These are phyloP conservation scores for Pogoniulus pusillus DNA, from an alignment of 2,797 vertebrate genomes.

Conservation along the genomic window DNA sequence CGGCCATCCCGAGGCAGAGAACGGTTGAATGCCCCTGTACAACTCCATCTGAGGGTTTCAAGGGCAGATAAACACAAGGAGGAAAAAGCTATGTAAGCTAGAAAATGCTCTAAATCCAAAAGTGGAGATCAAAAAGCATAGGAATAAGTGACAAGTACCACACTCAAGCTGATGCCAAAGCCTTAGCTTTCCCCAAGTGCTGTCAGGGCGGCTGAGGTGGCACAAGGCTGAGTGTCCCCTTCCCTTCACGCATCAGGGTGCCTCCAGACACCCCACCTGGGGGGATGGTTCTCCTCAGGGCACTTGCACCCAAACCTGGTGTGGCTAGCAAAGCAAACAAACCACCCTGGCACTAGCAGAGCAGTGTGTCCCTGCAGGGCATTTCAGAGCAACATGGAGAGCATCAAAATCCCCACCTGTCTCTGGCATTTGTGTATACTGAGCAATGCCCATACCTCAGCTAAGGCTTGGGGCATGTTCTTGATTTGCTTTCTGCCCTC, in stretches of 20 bases:
- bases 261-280: rapidly evolving
- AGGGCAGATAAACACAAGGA: neutral
- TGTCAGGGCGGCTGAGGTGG: neutral
- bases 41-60: neutral
- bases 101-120: neutral
- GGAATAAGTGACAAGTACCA: neutral
- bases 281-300: neutral
- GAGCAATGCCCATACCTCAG: rapidly evolving
- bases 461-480: neutral
- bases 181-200: neutral
- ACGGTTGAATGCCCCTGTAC: neutral
- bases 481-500: neutral
- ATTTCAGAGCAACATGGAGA: neutral
- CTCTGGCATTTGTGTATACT: rapidly evolving
- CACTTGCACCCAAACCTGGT: neutral
- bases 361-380: neutral
- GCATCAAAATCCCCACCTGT: neutral
- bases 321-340: rapidly evolving
- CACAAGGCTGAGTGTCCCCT: rapidly evolving
- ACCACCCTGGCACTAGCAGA: rapidly evolving
- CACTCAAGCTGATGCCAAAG: constrained; percentile 2
- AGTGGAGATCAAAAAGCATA: neutral
- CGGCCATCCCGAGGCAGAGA: neutral
- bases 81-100: neutral
- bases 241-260: neutral